Evolutionary conservation across 2,888 invertebrate species (phyloP).

Genomic region (Hyalella azteca): DNA sequence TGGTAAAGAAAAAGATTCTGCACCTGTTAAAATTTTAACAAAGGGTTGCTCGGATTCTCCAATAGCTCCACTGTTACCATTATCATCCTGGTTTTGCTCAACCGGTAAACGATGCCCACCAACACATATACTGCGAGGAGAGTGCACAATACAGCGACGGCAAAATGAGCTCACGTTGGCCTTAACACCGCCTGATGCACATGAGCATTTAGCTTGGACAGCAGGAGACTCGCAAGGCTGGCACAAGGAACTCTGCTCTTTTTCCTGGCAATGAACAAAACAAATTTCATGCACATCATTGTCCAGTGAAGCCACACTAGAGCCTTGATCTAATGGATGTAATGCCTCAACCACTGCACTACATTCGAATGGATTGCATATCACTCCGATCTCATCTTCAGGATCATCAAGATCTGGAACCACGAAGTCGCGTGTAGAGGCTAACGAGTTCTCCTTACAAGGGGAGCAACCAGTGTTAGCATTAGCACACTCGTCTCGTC

Average conservation of each 20-base stretch:
- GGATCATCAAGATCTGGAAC: slow-evolving; percentile 9
- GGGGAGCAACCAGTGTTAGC: neutral
- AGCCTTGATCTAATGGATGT: slow-evolving; percentile 12
- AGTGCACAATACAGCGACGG: slow-evolving; percentile 4
- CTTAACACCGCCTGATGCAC: neutral
- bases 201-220: slow-evolving; percentile 7
- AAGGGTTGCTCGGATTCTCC: too few species aligned
- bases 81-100: neutral
- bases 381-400: slow-evolving; percentile 11
- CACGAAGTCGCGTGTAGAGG: neutral
- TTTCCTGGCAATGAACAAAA: slow-evolving; percentile 21
- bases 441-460: neutral
- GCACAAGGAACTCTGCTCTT: neutral
- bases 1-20: too few species aligned
- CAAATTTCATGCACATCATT: slow-evolving; percentile 18
- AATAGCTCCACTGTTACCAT: too few species aligned
- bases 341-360: slow-evolving; percentile 21
- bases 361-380: slow-evolving; percentile 13
- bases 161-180: neutral
- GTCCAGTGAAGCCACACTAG: neutral
- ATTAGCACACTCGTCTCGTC: neutral
- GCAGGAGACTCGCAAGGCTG: slow-evolving; percentile 1
- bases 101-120: neutral
- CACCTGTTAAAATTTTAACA: too few species aligned
- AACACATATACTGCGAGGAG: slow-evolving; percentile 12